Conservation (phyloP, 2,113 vertebrate genomes). For the Ailurus styani region DNA sequence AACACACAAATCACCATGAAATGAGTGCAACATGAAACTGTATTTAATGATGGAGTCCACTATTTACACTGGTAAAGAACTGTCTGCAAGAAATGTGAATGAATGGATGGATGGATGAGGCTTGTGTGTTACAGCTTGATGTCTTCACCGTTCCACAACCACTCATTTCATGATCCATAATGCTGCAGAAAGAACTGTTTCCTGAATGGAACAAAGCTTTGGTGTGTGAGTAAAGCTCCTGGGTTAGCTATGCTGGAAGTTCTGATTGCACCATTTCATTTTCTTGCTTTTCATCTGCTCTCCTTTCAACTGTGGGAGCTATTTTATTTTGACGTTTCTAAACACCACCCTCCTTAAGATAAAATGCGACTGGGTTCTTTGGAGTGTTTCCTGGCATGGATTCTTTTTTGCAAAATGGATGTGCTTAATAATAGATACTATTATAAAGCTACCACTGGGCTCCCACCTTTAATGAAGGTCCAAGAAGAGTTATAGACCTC, state of each 20-base stretch:
- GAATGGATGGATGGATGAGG: neutral
- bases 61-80: neutral
- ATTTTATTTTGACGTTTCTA: conserved; percentile 61
- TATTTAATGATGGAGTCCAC: neutral
- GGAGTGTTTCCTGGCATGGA: conserved; percentile 66
- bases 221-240: neutral
- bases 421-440: conserved; percentile 55
- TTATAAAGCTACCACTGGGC: conserved; percentile 44
- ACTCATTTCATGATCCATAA: neutral
- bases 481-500: neutral
- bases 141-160: neutral
- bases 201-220: neutral
- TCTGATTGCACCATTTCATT: neutral
- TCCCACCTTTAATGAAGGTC: conserved; percentile 43
- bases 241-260: neutral
- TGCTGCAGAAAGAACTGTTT: neutral
- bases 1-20: neutral
- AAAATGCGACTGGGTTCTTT: conserved; percentile 54
- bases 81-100: neutral
- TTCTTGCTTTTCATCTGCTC: neutral
- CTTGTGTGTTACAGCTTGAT: neutral
- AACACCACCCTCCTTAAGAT: conserved; percentile 57
- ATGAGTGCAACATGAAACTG: too few relatives aligned
- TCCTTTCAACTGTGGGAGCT: neutral
- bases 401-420: conserved; percentile 46